phyloP scores from a whole-genome alignment of 2,113 vertebrate genomes.

The Telmatochromis sp. region DNA sequence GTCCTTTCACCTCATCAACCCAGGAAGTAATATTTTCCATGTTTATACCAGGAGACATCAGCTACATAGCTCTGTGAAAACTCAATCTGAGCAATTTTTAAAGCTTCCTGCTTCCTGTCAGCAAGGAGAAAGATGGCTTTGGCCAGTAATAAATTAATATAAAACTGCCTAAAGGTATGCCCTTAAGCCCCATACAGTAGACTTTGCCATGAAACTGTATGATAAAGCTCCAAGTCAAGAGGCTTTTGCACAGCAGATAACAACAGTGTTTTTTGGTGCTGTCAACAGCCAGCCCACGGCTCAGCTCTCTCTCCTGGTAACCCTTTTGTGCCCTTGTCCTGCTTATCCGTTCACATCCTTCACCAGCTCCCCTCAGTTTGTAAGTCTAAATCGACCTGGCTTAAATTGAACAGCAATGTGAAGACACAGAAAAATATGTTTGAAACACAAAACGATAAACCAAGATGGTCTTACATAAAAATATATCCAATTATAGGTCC shows the following conservation, averaged over 20 bases:
- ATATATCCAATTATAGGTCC: not conserved
- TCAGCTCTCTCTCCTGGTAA: not conserved
- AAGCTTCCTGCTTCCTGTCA: not conserved
- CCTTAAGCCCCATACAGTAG: not conserved
- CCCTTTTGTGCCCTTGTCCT: not conserved
- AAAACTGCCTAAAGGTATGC: not conserved
- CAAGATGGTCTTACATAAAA: not conserved
- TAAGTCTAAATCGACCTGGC: not conserved
- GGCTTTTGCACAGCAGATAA: not conserved
- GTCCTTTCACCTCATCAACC: conserved; percentile 1
- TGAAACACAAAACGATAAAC: not conserved
- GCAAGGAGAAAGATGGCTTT: not conserved
- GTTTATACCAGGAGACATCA: not conserved
- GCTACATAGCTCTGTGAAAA: not conserved
- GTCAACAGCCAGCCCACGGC: not conserved
- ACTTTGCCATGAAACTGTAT: not conserved
- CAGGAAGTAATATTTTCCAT: not conserved
- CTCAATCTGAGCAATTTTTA: not conserved
- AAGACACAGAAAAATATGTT: not conserved
- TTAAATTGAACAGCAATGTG: not conserved
- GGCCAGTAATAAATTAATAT: not conserved
- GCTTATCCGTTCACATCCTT: not conserved
- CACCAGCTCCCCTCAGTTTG: not conserved
- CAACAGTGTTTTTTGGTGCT: not conserved
- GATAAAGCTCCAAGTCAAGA: not conserved